Conservation (phyloP, 2,888 invertebrate genomes). For the Eristalinus aeneus region DNA sequence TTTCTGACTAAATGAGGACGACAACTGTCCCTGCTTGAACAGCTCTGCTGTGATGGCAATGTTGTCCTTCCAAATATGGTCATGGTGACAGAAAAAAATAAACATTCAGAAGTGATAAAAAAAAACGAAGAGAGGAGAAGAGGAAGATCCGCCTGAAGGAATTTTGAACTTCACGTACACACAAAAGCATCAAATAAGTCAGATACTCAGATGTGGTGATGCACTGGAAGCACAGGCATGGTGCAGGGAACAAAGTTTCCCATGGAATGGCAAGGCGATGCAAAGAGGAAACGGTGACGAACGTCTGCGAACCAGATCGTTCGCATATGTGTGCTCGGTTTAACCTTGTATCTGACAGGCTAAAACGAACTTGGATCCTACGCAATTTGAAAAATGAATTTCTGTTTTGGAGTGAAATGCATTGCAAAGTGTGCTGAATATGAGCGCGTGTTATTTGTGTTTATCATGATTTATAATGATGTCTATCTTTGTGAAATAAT, state of each 20-base stretch:
- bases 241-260: neutral
- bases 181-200: neutral
- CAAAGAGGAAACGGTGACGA: neutral
- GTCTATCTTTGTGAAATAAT: no score
- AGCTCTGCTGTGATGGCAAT: neutral
- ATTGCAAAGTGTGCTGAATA: neutral
- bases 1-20: neutral
- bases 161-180: constrained; percentile 32
- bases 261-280: neutral
- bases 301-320: neutral
- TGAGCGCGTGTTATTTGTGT: neutral
- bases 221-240: neutral
- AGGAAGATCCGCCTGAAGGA: constrained; percentile 32
- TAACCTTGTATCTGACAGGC: neutral
- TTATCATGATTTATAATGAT: no score
- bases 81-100: neutral
- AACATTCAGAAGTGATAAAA: neutral
- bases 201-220: neutral
- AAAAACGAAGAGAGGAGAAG: neutral
- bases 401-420: neutral
- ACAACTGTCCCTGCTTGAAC: neutral
- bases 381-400: neutral
- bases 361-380: neutral
- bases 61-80: constrained; percentile 8
- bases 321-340: neutral